A percentile compares a stretch with the other conserved stretches of the same genome.
Evolutionary conservation across 2,113 vertebrate genomes (phyloP).

Genomic region (Hydrochoerus hydrochaeris): DNA sequence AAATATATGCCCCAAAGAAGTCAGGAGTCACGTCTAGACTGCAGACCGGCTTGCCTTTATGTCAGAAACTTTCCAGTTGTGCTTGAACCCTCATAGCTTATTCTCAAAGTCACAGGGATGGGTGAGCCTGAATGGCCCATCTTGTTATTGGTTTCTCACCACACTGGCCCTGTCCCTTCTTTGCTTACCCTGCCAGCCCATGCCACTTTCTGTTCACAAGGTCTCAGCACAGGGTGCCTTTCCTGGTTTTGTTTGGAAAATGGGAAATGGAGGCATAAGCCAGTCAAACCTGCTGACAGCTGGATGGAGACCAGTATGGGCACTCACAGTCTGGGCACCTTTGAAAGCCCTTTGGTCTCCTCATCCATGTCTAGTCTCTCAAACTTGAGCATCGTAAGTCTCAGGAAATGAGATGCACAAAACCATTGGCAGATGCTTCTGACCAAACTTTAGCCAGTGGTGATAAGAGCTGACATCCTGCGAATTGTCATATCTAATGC

Average conservation of each 20-base stretch:
- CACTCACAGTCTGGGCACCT: neutral
- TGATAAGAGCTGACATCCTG: neutral
- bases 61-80: neutral
- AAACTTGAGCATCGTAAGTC: neutral
- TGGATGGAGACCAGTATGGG: neutral
- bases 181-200: neutral
- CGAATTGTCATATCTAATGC: fast-evolving
- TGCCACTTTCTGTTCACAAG: neutral
- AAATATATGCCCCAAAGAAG: neutral
- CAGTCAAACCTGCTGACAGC: neutral
- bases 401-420: neutral
- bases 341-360: neutral
- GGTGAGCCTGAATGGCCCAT: neutral
- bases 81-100: neutral
- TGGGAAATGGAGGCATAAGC: neutral
- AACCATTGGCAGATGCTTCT: neutral
- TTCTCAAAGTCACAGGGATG: neutral
- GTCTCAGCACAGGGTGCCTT: neutral
- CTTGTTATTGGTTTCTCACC: neutral
- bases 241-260: neutral
- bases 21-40: neutral
- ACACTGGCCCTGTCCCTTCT: neutral
- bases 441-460: neutral
- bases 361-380: neutral
- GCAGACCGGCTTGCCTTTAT: neutral